phyloP scores from a whole-genome alignment of 2,797 vertebrate genomes.

The Falco peregrinus region DNA sequence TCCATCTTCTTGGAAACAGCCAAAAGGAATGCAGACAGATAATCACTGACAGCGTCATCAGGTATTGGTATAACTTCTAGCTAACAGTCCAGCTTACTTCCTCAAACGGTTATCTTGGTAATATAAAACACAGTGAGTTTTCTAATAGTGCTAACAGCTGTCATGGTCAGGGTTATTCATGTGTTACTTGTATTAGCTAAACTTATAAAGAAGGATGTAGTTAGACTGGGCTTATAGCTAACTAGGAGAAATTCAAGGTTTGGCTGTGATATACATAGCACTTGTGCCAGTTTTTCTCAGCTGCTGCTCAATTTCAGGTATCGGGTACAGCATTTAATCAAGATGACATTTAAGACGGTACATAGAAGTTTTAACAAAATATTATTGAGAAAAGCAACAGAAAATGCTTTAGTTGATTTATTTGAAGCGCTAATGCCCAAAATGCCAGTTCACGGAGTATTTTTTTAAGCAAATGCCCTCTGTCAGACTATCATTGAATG shows the following conservation, averaged over 20 bases:
- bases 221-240: background rate
- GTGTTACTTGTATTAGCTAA: background rate
- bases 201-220: background rate
- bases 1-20: background rate
- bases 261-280: background rate
- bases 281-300: background rate
- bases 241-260: background rate
- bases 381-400: background rate
- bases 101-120: background rate
- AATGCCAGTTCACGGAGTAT: background rate
- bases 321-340: conserved; percentile 36
- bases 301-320: conserved; percentile 12
- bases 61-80: background rate
- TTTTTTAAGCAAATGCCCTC: conserved; percentile 29
- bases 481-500: conserved; percentile 38
- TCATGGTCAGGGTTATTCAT: background rate
- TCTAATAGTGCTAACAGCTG: background rate
- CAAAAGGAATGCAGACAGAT: background rate
- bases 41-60: background rate
- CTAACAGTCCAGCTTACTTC: background rate
- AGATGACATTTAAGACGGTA: conserved; percentile 19
- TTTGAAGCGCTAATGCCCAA: conserved; percentile 24
- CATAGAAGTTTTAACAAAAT: conserved; percentile 32
- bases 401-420: conserved; percentile 44
- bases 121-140: background rate